A percentile compares a stretch with the other conserved stretches of the same genome.
Evolutionary conservation across 2,888 invertebrate species (phyloP).

Genomic region (Notodonta dromedarius): DNA sequence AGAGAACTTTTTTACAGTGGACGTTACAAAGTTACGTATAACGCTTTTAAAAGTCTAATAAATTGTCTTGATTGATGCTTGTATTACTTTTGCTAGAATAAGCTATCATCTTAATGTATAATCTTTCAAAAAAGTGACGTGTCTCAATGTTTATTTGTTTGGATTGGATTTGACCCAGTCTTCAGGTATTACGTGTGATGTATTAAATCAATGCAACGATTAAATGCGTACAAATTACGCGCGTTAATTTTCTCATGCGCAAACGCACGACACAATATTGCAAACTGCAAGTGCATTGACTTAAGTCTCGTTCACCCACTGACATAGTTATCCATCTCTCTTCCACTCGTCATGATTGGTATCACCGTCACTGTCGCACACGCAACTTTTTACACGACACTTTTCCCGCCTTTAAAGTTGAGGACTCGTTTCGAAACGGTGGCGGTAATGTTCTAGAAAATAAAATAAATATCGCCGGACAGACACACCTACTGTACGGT

Average conservation of each 20-base stretch:
- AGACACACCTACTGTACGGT: no score
- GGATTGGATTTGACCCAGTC: no score
- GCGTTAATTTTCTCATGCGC: constrained; percentile 10
- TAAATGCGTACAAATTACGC: background rate
- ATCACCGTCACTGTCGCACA: constrained; percentile 46
- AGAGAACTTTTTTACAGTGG: no score
- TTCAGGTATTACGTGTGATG: background rate
- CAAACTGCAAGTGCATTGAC: constrained; percentile 66
- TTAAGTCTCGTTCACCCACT: constrained; percentile 69
- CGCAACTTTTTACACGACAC: constrained; percentile 63
- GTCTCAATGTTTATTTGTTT: no score
- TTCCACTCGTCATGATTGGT: constrained; percentile 43
- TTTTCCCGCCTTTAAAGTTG: constrained; percentile 70
- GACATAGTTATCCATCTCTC: constrained; percentile 65
- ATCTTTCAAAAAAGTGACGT: no score
- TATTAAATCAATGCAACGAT: background rate
- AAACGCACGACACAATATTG: constrained; percentile 18
- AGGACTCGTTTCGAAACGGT: constrained; percentile 62
- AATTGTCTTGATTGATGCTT: no score
- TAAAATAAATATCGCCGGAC: no score
- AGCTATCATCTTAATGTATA: no score
- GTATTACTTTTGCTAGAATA: no score
- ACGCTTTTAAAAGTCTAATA: no score
- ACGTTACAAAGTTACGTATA: no score
- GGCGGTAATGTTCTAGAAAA: constrained; percentile 39